These are phyloP conservation scores for Chondrosia reniformis DNA, from an alignment of 37 sponge, comb jelly and placozoan genomes.

Conservation along the genomic window DNA sequence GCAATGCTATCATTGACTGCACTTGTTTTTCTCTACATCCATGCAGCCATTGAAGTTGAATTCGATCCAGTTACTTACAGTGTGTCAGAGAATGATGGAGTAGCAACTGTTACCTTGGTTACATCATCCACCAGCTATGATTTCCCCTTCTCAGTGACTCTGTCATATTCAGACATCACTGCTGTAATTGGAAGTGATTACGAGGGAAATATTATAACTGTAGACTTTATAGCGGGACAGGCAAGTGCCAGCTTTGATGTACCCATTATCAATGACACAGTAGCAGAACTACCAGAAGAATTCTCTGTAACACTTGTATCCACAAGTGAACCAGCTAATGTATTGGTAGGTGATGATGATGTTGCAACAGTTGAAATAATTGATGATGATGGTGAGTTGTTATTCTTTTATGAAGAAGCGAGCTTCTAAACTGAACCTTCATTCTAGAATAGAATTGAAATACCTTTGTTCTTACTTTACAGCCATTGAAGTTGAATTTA, in stretches of 20 bases:
- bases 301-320: neutral
- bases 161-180: neutral
- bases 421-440: no score
- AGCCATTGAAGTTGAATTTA: no score
- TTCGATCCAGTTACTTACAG: conserved; percentile 3
- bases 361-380: neutral
- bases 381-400: conserved; percentile 1
- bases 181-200: neutral
- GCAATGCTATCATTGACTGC: no score
- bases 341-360: neutral
- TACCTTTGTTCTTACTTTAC: no score
- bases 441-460: no score
- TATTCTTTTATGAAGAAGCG: neutral
- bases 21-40: no score
- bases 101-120: neutral
- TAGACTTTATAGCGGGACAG: neutral
- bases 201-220: neutral
- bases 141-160: neutral
- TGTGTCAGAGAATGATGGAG: neutral
- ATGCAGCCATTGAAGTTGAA: neutral
- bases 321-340: neutral
- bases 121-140: neutral
- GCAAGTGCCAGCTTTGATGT: neutral
- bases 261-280: neutral
- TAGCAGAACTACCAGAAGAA: neutral